phyloP scores from a whole-genome alignment of 2,797 vertebrate genomes.

The Crenichthys baileyi region DNA sequence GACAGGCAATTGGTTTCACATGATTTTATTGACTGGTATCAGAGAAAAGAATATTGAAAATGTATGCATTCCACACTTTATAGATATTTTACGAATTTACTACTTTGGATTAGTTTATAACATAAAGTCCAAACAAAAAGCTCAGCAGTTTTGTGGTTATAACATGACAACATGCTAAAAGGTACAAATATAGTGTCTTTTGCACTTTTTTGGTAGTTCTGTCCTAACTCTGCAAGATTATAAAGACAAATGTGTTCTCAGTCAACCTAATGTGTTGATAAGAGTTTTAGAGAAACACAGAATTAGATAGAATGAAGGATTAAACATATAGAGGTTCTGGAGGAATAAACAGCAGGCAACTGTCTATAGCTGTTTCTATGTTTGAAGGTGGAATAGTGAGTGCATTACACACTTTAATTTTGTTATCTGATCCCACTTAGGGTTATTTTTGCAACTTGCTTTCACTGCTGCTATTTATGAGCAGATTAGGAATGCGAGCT shows the following conservation, averaged over 20 bases:
- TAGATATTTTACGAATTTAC: background rate
- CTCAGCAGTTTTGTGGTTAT: background rate
- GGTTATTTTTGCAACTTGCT: constrained; percentile 52
- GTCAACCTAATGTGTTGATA: no score
- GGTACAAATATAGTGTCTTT: background rate
- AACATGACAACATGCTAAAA: background rate
- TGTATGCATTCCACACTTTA: background rate
- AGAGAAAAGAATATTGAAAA: background rate
- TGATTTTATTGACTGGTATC: background rate
- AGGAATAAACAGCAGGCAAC: constrained; percentile 5
- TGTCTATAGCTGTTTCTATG: constrained; percentile 19
- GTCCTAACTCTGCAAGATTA: background rate
- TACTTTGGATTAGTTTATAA: background rate
- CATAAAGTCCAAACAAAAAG: background rate
- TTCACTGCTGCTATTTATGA: constrained; percentile 56
- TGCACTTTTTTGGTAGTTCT: background rate
- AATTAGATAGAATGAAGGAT: background rate
- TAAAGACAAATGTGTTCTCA: no score
- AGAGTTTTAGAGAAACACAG: background rate
- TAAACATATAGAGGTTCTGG: background rate
- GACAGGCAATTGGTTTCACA: background rate
- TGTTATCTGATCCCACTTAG: constrained; percentile 66
- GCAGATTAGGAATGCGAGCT: constrained; percentile 25
- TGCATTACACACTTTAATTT: constrained; percentile 46
- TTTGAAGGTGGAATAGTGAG: constrained; percentile 40